Evolutionary conservation across 2,888 invertebrate species (phyloP).

Genomic region (Catonia carolina): DNA sequence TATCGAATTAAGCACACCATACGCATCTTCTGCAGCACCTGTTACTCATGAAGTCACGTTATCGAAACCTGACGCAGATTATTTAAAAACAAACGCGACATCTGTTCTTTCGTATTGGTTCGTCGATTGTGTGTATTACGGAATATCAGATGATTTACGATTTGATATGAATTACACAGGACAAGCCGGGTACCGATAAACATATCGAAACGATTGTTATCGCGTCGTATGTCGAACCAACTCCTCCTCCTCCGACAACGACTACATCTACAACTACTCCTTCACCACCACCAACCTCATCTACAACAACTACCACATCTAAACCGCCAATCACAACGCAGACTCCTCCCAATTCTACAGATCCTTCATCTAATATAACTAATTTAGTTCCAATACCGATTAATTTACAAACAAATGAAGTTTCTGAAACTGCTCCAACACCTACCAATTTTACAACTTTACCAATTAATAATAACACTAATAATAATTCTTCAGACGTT

Average conservation of each 20-base stretch:
- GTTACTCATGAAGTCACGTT: slow-evolving; percentile 54
- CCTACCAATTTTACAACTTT: too few species aligned
- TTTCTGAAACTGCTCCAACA: too few species aligned
- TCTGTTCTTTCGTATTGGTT: slow-evolving; percentile 67
- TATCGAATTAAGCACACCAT: slow-evolving; percentile 47
- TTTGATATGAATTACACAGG: slow-evolving; percentile 58
- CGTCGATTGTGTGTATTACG: slow-evolving; percentile 65
- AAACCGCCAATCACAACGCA: slow-evolving; percentile 38
- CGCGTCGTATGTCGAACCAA: slow-evolving; percentile 21
- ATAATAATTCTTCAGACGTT: slow-evolving; percentile 29
- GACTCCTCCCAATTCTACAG: slow-evolving; percentile 29
- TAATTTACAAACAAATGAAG: too few species aligned
- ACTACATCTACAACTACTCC: slow-evolving; percentile 42
- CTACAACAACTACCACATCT: slow-evolving; percentile 39
- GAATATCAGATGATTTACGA: slow-evolving; percentile 53
- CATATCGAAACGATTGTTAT: slow-evolving; percentile 26
- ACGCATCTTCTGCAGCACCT: slow-evolving; percentile 55
- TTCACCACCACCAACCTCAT: slow-evolving; percentile 38
- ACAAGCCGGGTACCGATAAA: slow-evolving; percentile 41
- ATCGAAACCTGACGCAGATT: slow-evolving; percentile 54
- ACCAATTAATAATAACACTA: slow-evolving; percentile 29
- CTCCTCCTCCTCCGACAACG: slow-evolving; percentile 43
- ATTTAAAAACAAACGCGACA: slow-evolving; percentile 49
- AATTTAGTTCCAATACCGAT: too few species aligned
- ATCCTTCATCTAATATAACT: too few species aligned